Percentiles rank a stretch among this genome's conserved stretches.
These are phyloP conservation scores for Ianthella basta DNA, from an alignment of 37 sponge, comb jelly and placozoan genomes.

Conservation along the genomic window DNA sequence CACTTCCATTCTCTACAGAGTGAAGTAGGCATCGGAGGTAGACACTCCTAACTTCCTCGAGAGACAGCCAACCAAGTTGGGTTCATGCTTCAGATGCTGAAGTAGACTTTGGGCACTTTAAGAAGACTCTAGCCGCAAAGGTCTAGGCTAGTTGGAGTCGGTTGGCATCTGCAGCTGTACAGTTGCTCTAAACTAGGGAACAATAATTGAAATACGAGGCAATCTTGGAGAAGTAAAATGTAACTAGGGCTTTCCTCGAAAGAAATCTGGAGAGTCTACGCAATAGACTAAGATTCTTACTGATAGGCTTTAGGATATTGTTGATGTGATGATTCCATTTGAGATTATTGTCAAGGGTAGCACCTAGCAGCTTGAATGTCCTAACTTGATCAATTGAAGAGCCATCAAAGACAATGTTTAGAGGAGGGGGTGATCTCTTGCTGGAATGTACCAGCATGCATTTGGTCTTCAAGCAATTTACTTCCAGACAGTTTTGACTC, in stretches of 20 bases:
- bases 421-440: conserved; percentile 12
- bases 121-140: conserved; percentile 19
- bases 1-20: conserved; percentile 1
- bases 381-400: conserved; percentile 16
- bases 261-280: not conserved
- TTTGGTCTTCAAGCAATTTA: conserved; percentile 2
- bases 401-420: conserved; percentile 20
- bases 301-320: not conserved
- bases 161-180: not conserved
- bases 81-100: conserved; percentile 17
- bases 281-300: conserved; percentile 5
- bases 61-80: conserved; percentile 6
- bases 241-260: conserved; percentile 7
- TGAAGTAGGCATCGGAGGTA: not conserved
- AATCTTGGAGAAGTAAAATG: not conserved
- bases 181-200: conserved; percentile 1
- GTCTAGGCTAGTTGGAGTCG: conserved; percentile 18
- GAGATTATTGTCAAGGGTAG: not conserved
- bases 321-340: not conserved
- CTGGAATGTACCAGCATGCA: conserved; percentile 15
- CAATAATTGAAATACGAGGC: conserved; percentile 29
- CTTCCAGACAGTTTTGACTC: conserved; percentile 7
- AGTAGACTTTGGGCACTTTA: not conserved
- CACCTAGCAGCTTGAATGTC: conserved; percentile 17
- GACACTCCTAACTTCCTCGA: not conserved